Evolutionary conservation across 2,888 invertebrate species (phyloP).

Genomic region (Cephus runcator): DNA sequence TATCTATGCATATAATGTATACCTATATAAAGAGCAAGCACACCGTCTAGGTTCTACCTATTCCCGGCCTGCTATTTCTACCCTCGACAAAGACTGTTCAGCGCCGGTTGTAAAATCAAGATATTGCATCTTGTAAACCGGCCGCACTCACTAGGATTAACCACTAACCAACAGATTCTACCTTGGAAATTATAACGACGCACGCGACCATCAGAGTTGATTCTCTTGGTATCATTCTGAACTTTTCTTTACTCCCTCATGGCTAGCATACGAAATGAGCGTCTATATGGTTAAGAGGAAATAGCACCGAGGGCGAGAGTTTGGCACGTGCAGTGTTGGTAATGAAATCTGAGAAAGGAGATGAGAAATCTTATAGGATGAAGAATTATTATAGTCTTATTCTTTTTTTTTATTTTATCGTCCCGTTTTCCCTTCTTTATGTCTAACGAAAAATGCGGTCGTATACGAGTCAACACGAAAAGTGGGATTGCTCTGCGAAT

Average conservation of each 20-base stretch:
- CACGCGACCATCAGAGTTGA: neutral
- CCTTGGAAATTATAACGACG: neutral
- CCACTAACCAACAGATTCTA: neutral
- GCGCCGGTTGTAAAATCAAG: slow-evolving; percentile 29
- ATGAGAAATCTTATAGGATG: neutral
- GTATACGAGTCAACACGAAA: neutral
- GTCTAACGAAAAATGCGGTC: neutral
- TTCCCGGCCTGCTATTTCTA: neutral
- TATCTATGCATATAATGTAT: neutral
- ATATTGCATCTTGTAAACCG: slow-evolving; percentile 44
- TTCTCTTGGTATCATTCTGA: neutral
- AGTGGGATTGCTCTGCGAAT: neutral
- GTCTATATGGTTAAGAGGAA: neutral
- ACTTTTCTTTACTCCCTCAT: neutral
- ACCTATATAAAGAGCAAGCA: neutral
- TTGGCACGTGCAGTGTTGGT: neutral
- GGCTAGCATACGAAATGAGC: neutral
- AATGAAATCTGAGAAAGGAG: neutral
- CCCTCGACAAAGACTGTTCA: neutral
- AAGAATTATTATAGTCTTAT: neutral
- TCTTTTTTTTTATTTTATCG: neutral
- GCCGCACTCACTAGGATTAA: slow-evolving; percentile 27
- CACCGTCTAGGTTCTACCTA: neutral
- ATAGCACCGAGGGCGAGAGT: neutral
- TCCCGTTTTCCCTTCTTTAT: neutral